Conservation (phyloP, 2,888 invertebrate species). For the Hermodice carunculata region DNA sequence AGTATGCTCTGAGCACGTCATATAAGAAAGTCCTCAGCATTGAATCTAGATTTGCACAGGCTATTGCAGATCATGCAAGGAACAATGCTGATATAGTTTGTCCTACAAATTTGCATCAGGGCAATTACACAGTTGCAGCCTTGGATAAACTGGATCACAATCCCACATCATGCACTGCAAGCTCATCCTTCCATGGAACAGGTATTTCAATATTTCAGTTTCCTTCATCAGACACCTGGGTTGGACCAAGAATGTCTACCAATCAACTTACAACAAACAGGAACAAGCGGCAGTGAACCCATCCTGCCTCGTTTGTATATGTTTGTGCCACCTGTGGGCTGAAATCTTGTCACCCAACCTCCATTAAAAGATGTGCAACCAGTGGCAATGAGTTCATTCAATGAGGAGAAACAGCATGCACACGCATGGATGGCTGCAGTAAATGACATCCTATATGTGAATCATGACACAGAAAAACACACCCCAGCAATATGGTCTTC, state of each 20-base stretch:
- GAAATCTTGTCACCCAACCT: constrained; percentile 18
- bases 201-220: too few relatives aligned
- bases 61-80: constrained; percentile 14
- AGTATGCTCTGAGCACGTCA: constrained; percentile 16
- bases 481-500: constrained; percentile 14
- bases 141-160: constrained; percentile 32
- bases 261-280: constrained; percentile 19
- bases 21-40: constrained; percentile 19
- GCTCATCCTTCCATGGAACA: constrained; percentile 31
- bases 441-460: constrained; percentile 1
- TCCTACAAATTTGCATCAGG: constrained; percentile 12
- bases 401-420: constrained; percentile 22
- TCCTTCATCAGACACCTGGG: constrained; percentile 9
- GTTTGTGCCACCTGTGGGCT: constrained; percentile 25
- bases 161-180: constrained; percentile 20
- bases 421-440: constrained; percentile 19
- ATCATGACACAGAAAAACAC: constrained; percentile 7
- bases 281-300: constrained; percentile 11
- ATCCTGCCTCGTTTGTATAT: constrained; percentile 21
- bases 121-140: constrained; percentile 11
- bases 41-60: constrained; percentile 20
- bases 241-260: constrained; percentile 10
- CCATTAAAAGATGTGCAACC: neutral
- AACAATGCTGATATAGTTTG: constrained; percentile 15
- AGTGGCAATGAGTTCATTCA: constrained; percentile 12